phyloP scores from a whole-genome alignment of 2,113 vertebrate species.

The chimpanzee (Pan troglodytes) region NHGRI_mPanTro3-v2.1_pri NC_072411.2:21075001-21075500 shows the following conservation, averaged over 20 bases:
- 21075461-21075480: not conserved
- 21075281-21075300: not conserved
- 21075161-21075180: not conserved
- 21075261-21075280: not conserved
- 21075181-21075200: not conserved
- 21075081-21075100: not conserved
- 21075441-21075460: no score
- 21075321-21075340: not conserved
- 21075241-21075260: not conserved
- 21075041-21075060: not conserved
- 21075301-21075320: accelerated
- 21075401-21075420: not conserved
- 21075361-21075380: not conserved
- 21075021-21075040: not conserved
- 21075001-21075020: not conserved
- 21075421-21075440: not conserved
- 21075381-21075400: not conserved
- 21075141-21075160: not conserved
- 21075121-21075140: not conserved
- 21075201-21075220: not conserved
- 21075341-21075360: accelerated
- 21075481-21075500: not conserved
- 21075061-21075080: not conserved
- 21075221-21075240: not conserved
- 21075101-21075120: not conserved